Evolutionary conservation across 1,140 invertebrate species (phyloP).

Genomic region (Dendrolimus punctatus): DNA sequence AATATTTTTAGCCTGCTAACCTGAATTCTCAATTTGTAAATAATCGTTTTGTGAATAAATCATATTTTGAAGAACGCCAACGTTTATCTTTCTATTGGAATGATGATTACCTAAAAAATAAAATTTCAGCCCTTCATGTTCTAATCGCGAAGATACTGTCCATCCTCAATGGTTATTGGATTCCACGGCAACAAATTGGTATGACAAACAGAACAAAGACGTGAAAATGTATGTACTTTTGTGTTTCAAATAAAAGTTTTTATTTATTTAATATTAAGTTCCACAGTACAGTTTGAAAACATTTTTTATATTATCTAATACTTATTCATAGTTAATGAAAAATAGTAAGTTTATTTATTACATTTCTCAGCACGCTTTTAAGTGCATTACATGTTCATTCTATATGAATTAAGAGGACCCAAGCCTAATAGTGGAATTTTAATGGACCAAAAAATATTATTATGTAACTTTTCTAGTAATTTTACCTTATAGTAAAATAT

Average conservation of each 20-base stretch:
- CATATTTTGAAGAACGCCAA: not conserved
- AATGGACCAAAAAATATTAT: too few species aligned
- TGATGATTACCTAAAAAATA: not conserved
- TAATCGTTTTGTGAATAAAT: not conserved
- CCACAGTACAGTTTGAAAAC: not conserved
- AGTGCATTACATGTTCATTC: too few species aligned
- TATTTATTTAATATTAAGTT: not conserved
- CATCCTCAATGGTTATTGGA: slow-evolving; percentile 80
- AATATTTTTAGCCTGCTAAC: not conserved
- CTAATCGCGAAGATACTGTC: slow-evolving; percentile 74
- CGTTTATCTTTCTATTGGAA: not conserved
- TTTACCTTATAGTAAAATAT: too few species aligned
- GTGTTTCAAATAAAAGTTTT: not conserved
- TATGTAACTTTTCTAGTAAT: too few species aligned
- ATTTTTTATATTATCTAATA: too few species aligned
- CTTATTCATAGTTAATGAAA: too few species aligned
- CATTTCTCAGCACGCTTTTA: too few species aligned
- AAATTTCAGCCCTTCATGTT: slow-evolving; percentile 46
- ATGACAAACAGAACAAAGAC: slow-evolving; percentile 41
- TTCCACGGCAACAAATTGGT: slow-evolving; percentile 66
- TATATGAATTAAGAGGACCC: too few species aligned
- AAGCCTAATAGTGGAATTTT: too few species aligned
- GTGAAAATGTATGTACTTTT: not conserved
- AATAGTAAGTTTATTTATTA: too few species aligned
- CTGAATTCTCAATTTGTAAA: not conserved